Conservation (phyloP, 2,797 vertebrate species). For the Propithecus deckenii region DNA sequence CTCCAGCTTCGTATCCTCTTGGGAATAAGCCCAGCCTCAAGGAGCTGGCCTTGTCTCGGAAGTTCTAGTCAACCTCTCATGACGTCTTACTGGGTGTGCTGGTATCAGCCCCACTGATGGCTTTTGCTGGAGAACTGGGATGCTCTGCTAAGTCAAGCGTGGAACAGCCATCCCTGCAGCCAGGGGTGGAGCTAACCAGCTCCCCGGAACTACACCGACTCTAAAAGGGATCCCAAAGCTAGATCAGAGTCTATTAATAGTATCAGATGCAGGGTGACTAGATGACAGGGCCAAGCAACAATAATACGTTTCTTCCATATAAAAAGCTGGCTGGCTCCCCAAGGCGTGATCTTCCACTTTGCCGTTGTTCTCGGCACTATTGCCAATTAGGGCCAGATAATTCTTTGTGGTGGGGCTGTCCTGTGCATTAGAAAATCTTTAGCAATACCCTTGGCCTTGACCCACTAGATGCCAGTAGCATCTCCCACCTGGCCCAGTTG, state of each 20-base stretch:
- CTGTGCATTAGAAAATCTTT: not conserved
- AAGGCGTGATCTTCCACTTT: not conserved
- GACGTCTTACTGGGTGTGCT: not conserved
- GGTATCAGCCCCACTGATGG: not conserved
- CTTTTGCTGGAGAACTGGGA: not conserved
- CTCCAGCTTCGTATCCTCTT: not conserved
- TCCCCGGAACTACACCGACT: fast-evolving
- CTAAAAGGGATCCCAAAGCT: too few relatives aligned
- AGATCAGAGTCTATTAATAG: not conserved
- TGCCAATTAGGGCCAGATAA: not conserved
- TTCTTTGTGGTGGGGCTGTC: not conserved
- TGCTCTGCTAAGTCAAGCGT: not conserved
- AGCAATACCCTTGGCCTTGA: not conserved
- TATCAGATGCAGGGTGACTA: not conserved
- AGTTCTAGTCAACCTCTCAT: not conserved
- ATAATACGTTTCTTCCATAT: fast-evolving
- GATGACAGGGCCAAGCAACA: not conserved
- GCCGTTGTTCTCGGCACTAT: fast-evolving
- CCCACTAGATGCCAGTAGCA: not conserved
- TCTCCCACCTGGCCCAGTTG: fast-evolving
- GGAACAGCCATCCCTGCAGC: not conserved
- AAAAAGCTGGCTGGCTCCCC: not conserved
- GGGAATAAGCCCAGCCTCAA: not conserved
- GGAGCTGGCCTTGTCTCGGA: not conserved
- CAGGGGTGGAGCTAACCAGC: too few relatives aligned